These are phyloP conservation scores for Gallinago solitaria DNA, from an alignment of 2,797 vertebrate species.

Conservation along the genomic window DNA sequence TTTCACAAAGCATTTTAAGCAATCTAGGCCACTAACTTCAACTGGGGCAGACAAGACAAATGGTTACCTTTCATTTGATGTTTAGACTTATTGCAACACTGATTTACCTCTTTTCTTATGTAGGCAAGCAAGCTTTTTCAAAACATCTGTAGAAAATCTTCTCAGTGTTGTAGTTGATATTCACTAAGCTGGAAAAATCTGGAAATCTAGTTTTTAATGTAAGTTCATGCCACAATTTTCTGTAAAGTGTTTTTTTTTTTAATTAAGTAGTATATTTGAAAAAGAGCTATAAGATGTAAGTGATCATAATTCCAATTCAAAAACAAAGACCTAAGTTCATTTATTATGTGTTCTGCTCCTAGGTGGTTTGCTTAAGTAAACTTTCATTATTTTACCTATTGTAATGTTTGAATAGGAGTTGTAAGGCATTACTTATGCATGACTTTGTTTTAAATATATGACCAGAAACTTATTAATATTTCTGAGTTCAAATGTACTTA, in stretches of 20 bases:
- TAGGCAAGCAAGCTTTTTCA: not conserved
- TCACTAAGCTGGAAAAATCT: not conserved
- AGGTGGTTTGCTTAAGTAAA: constrained; percentile 12
- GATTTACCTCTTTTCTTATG: not conserved
- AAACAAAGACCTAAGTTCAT: not conserved
- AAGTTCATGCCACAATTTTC: not conserved
- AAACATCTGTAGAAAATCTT: not conserved
- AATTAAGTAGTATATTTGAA: not conserved
- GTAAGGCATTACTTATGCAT: constrained; percentile 35
- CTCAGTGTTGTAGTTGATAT: not conserved
- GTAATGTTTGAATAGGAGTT: constrained; percentile 30
- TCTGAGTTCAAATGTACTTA: constrained; percentile 46
- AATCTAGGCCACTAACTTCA: not conserved
- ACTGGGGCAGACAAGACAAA: not conserved
- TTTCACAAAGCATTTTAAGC: not conserved
- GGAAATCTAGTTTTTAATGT: not conserved
- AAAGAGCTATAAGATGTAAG: not conserved
- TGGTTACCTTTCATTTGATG: not conserved
- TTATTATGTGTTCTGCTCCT: not conserved
- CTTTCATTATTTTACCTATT: constrained; percentile 11
- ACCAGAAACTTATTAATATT: constrained; percentile 57
- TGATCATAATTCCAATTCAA: not conserved
- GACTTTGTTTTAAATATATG: constrained; percentile 57
- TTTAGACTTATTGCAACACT: not conserved
- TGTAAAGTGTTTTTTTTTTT: not conserved